A percentile compares a stretch with the other conserved stretches of the same genome.
phyloP scores from a whole-genome alignment of 2,113 vertebrate species.

The Percina caprodes region DNA sequence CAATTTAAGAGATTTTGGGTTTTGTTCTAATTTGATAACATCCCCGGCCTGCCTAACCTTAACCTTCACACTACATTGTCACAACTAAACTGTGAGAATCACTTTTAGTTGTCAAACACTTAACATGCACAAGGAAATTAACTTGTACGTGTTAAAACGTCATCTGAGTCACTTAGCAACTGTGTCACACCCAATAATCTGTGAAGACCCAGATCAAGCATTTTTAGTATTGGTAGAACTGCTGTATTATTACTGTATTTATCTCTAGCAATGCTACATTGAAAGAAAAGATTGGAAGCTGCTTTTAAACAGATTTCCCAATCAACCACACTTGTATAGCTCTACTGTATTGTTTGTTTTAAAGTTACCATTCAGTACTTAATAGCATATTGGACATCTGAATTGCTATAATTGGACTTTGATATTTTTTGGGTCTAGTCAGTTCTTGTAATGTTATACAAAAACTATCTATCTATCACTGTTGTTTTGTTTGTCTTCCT shows the following conservation, averaged over 20 bases:
- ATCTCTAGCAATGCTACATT: too few species aligned
- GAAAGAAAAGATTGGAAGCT: neutral
- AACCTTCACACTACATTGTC: slow-evolving; percentile 15
- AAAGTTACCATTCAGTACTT: neutral
- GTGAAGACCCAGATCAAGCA: slow-evolving; percentile 14
- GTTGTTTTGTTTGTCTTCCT: slow-evolving; percentile 34
- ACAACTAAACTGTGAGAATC: slow-evolving; percentile 17
- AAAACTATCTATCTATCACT: neutral
- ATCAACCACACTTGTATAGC: neutral
- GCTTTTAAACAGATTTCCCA: neutral
- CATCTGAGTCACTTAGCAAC: slow-evolving; percentile 16
- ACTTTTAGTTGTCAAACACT: slow-evolving; percentile 5
- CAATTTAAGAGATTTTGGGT: slow-evolving; percentile 28
- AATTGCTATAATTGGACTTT: neutral
- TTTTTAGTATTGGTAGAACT: slow-evolving; percentile 6
- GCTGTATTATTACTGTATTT: neutral
- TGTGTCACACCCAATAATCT: neutral
- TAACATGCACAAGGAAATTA: slow-evolving; percentile 26
- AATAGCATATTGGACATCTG: neutral
- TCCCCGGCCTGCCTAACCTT: slow-evolving; percentile 29
- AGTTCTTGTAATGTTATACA: neutral
- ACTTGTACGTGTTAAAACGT: slow-evolving; percentile 34
- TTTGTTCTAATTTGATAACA: slow-evolving; percentile 57
- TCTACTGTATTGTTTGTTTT: neutral
- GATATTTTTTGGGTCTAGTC: neutral